These are phyloP conservation scores for Amblyopsis hoosieri DNA, from an alignment of 2,797 vertebrate genomes.

Conservation along the genomic window DNA sequence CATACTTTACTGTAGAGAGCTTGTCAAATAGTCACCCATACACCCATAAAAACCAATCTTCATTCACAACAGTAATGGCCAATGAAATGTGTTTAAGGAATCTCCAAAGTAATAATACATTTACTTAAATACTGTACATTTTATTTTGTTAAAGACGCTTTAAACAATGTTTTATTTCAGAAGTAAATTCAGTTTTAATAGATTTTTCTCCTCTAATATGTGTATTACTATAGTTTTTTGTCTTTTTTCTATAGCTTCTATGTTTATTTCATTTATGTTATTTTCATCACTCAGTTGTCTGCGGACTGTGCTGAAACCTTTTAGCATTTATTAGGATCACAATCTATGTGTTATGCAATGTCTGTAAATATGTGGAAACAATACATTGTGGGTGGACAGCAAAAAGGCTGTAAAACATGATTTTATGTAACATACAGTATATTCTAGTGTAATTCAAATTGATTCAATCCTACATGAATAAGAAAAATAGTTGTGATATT, in stretches of 20 bases:
- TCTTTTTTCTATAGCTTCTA: neutral
- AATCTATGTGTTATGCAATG: slow-evolving; percentile 63
- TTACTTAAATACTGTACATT: slow-evolving; percentile 2
- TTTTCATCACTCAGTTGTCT: slow-evolving; percentile 6
- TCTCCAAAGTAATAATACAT: too few relatives aligned
- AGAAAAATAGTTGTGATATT: neutral
- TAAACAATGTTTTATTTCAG: neutral
- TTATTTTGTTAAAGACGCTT: slow-evolving; percentile 7
- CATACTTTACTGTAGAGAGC: slow-evolving; percentile 16
- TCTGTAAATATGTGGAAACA: slow-evolving; percentile 68
- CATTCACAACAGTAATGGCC: slow-evolving; percentile 13
- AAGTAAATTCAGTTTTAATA: too few relatives aligned
- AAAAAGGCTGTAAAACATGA: slow-evolving; percentile 55
- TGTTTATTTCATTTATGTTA: slow-evolving; percentile 12
- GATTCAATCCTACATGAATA: slow-evolving; percentile 16
- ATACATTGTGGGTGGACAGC: slow-evolving; percentile 71
- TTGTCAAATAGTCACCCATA: slow-evolving; percentile 1
- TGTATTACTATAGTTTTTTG: neutral
- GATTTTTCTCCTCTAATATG: neutral
- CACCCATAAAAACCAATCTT: slow-evolving; percentile 20
- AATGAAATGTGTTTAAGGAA: too few relatives aligned
- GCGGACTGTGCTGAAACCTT: slow-evolving; percentile 18
- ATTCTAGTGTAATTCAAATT: slow-evolving; percentile 32
- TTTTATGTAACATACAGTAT: slow-evolving; percentile 48
- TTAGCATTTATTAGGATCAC: slow-evolving; percentile 32